Base-by-base conservation (phyloP, 2,797 vertebrate species). In the Falco cherrug region DNA sequence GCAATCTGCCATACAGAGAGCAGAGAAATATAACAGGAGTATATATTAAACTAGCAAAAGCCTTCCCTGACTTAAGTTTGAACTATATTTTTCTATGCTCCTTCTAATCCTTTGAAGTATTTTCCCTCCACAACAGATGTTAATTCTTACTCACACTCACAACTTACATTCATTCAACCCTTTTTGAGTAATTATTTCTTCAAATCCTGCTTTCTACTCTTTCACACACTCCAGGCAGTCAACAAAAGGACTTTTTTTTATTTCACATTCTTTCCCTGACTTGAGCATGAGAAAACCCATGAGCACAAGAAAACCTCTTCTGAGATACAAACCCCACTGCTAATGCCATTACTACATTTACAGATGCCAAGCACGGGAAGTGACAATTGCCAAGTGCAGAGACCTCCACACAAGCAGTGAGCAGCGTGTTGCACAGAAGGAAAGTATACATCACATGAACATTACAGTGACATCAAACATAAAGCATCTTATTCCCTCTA, bases 31-130 rank as follows among this genome's bases (percentile, higher is more conserved):
- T 5, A 31, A 51, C 2, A 53, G 13, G 3, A 39, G 2, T 9
- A 28, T 9, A 56, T 6, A 45, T 41, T 26, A 61, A 81, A 68
- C 13, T 37, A 78, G 9, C 11, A 54, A 76, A 79, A 71, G 13
- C 5, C 37, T 7, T 64, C n/a, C 41, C 64, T 71, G n/a, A 75
- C 37, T 73, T 69, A 39, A 67, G 21, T 79, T 84, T 25, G 26
- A 87, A 63, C 1, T 1, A 0, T 6, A 4, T 6, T 26, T 67
- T 35, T 70, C 73, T 10, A 39, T 13, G 4, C 35, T 61, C 12
- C 37, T 69, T 83, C 19, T 33, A 63, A 75, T n/a, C 60, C 43
- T 85, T 89, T 73, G 1, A 80, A 80, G 25, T 37, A 50, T 79
- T 76, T 75, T 10, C 11, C 51, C 8, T 22, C 9, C 18, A 35